Base-by-base conservation (phyloP, 2,797 vertebrate species). In the Muscicapa comitata region DNA sequence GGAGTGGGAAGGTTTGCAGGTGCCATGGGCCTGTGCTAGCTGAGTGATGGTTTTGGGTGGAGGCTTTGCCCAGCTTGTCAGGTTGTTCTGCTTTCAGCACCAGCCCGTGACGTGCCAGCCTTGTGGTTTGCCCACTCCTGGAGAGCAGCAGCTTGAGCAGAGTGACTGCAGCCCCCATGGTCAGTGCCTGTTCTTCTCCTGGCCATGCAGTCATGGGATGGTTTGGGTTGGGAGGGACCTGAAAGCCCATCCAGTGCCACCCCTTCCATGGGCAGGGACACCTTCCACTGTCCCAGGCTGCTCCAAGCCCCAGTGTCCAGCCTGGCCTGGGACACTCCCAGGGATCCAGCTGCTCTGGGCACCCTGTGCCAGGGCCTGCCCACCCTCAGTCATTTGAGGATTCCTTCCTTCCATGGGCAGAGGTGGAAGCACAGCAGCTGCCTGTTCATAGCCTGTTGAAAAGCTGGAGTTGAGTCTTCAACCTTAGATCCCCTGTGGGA, bases 261-360 rank as follows among this genome's bases (percentile, higher is more conserved):
- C 45, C 12, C 18, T 6, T 65, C 43, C 17, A 20, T 1, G 5
- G 24, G 12, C 29, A 61, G 61, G 29, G 31, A n/a, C 48, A 55
- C 23, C 23, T 88, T 0, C 48, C 26, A 4, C 35, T 12, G 0
- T 16, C 23, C 55, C 55, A 37, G 13, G 31, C 0, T 35, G 35
- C 26, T 54, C 35, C 54, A 9, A 35, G 12, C 15, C 17, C 25
- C 7, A 1, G 0, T 26, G 23, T 48, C 86, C 54, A 48, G 0
- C 35, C 48, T 67, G 48, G 18, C 54, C 18, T 61, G 4, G 77
- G 31, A 0, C 18, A 21, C 26, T 55, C 0, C 5, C 42, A 68
- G 70, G 25, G 40, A 37, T 81, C 4, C 53, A 37, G 40, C 54
- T 80, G 0, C 68, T 67, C 35, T 59, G 61, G 33, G 15, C 21